A percentile compares a stretch with the other conserved stretches of the same genome.
These are phyloP conservation scores for Encarsia formosa DNA, from an alignment of 2,888 invertebrate genomes.

Conservation along the genomic window DNA sequence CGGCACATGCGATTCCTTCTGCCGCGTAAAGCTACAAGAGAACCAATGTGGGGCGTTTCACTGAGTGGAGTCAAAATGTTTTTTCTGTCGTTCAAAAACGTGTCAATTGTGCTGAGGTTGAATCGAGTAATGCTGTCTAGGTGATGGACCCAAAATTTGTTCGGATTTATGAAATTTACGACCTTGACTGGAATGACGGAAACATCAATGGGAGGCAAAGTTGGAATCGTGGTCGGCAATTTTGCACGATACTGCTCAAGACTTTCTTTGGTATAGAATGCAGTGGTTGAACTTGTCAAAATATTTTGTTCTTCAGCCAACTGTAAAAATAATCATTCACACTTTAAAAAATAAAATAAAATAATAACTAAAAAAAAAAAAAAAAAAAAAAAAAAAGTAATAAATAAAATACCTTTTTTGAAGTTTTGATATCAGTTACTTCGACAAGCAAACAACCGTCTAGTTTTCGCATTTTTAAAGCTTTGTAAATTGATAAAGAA, in stretches of 20 bases:
- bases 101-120: conserved; percentile 46
- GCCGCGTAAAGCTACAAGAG: conserved; percentile 56
- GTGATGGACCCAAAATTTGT: conserved; percentile 67
- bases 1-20: conserved; percentile 39
- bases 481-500: conserved; percentile 48
- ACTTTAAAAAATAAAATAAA: background rate
- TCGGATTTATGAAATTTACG: conserved; percentile 60
- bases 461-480: conserved; percentile 21
- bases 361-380: background rate
- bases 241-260: background rate
- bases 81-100: conserved; percentile 1
- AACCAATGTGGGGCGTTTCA: conserved; percentile 49
- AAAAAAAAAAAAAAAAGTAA: background rate
- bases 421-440: conserved; percentile 46
- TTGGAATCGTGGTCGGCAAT: conserved; percentile 40
- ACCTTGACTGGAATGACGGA: conserved; percentile 57
- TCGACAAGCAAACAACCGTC: conserved; percentile 51
- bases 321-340: background rate
- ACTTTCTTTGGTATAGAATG: conserved; percentile 17
- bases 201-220: conserved; percentile 60
- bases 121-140: conserved; percentile 51
- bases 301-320: conserved; percentile 10
- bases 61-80: conserved; percentile 31
- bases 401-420: conserved; percentile 12
- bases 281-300: background rate